phyloP scores from a whole-genome alignment of 2,888 invertebrate genomes.

The Arenicola marina region DNA sequence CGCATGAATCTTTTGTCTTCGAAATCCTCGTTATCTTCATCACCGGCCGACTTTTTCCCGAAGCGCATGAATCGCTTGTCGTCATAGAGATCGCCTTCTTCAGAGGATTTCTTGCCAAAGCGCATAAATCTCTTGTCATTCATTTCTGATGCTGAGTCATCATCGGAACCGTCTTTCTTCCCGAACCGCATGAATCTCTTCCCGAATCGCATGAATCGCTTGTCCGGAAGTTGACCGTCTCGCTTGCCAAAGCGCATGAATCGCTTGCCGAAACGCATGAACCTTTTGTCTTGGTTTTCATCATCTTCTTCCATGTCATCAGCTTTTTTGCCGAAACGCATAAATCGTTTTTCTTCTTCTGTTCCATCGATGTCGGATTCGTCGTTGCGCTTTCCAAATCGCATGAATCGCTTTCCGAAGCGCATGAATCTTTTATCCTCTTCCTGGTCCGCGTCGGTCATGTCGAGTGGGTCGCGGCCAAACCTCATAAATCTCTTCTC shows the following conservation, averaged over 20 bases:
- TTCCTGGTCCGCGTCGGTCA: not conserved
- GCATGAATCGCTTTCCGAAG: constrained; percentile 12
- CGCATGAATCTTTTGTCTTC: constrained; percentile 1
- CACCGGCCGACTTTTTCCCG: constrained; percentile 17
- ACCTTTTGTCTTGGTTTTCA: not conserved
- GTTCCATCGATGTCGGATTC: not conserved
- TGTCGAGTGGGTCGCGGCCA: constrained; percentile 1
- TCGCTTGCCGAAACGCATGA: constrained; percentile 8
- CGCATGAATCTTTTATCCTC: constrained; percentile 13
- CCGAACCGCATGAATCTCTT: constrained; percentile 40
- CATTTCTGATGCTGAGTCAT: not conserved
- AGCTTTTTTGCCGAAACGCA: constrained; percentile 11
- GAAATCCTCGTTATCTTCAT: not conserved
- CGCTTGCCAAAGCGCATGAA: constrained; percentile 4
- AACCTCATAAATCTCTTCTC: constrained; percentile 18
- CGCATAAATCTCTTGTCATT: constrained; percentile 4
- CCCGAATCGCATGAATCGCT: constrained; percentile 45
- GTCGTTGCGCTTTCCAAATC: not conserved
- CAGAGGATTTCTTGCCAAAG: not conserved
- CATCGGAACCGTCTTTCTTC: constrained; percentile 1
- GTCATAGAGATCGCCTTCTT: not conserved
- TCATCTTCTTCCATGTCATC: not conserved
- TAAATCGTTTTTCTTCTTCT: constrained; percentile 11
- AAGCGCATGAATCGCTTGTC: constrained; percentile 39
- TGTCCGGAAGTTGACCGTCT: constrained; percentile 28